phyloP scores from a whole-genome alignment of 2,113 vertebrate species.

The Chrysochloris asiatica region DNA sequence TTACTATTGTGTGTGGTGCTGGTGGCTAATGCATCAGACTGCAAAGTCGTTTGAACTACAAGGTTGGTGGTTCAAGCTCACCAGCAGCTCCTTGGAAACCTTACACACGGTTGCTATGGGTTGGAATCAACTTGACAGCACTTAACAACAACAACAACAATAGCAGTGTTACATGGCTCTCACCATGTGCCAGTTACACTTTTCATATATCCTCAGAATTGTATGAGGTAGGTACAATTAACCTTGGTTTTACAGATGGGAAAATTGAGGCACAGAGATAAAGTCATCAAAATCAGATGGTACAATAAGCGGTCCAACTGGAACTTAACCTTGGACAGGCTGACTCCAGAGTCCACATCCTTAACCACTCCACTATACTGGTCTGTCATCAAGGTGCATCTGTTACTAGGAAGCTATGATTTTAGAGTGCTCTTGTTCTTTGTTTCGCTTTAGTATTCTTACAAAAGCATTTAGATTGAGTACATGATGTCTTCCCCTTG shows the following conservation, averaged over 20 bases:
- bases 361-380: neutral
- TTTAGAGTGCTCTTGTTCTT: conserved; percentile 9
- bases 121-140: too few relatives aligned
- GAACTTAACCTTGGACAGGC: neutral
- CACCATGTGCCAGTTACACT: neutral
- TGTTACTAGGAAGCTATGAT: neutral
- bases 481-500: neutral
- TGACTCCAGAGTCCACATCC: neutral
- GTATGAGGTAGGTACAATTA: neutral
- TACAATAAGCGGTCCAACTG: conserved; percentile 11
- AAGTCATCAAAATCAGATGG: conserved; percentile 21
- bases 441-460: conserved; percentile 38
- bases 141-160: too few relatives aligned
- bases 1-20: neutral
- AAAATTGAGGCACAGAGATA: conserved; percentile 34
- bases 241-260: conserved; percentile 47
- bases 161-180: too few relatives aligned
- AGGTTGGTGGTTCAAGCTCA: too few relatives aligned
- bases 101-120: too few relatives aligned
- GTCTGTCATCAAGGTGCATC: neutral
- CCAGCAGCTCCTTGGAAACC: too few relatives aligned
- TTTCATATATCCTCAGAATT: neutral
- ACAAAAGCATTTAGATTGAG: neutral
- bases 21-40: too few relatives aligned
- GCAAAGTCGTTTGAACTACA: too few relatives aligned